These are phyloP conservation scores for Himalopsyche kuldschensis DNA, from an alignment of 2,888 invertebrate genomes.

Conservation along the genomic window DNA sequence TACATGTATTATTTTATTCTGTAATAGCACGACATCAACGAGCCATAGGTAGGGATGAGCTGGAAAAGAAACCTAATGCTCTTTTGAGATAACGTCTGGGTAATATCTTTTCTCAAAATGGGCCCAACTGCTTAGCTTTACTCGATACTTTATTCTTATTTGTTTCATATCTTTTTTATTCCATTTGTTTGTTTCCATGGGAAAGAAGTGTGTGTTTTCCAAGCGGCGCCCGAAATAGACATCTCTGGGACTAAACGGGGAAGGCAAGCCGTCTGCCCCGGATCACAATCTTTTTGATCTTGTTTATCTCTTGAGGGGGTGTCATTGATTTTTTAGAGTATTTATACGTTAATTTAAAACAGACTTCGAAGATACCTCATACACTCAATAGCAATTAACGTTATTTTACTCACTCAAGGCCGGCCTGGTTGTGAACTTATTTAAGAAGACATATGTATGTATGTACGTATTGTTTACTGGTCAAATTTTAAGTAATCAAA, in stretches of 20 bases:
- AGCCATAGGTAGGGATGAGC: not conserved
- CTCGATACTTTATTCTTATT: not conserved
- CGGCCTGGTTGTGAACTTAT: not conserved
- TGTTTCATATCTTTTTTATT: not conserved
- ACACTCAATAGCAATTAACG: not conserved
- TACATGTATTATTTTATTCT: no score
- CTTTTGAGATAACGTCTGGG: not conserved
- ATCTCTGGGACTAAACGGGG: not conserved
- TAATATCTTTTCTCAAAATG: not conserved
- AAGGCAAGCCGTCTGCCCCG: not conserved
- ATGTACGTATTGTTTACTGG: not conserved
- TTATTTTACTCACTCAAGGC: not conserved
- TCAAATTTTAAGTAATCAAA: no score
- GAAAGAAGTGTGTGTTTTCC: not conserved
- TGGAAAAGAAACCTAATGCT: not conserved
- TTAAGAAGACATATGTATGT: not conserved
- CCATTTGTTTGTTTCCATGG: not conserved
- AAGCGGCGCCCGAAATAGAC: not conserved
- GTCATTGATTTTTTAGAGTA: not conserved
- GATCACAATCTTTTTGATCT: not conserved
- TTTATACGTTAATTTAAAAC: not conserved
- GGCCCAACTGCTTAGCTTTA: not conserved
- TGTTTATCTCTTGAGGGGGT: not conserved
- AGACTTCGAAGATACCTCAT: not conserved
- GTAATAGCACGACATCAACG: no score